A percentile compares a stretch with the other conserved stretches of the same genome.
Evolutionary conservation across 2,113 vertebrate genomes (phyloP).

Genomic region (Sarotherodon lohbergeri): DNA sequence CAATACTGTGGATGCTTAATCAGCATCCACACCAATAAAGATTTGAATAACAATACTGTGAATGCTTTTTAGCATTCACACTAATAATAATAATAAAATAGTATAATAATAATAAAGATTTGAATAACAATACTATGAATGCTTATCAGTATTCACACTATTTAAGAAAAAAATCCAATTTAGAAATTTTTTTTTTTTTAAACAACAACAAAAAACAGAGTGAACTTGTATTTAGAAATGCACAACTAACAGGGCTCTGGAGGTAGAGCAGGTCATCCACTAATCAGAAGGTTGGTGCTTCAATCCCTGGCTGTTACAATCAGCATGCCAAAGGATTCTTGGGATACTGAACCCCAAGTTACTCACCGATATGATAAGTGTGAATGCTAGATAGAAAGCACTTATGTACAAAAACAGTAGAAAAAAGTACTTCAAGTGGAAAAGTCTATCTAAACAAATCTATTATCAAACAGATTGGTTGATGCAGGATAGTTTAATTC

Average conservation of each 20-base stretch:
- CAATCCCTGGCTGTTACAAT: neutral
- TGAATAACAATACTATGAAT: no score
- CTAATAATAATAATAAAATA: no score
- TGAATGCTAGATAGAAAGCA: neutral
- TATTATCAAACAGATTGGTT: neutral
- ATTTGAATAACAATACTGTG: neutral
- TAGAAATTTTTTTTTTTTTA: neutral
- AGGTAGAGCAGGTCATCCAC: neutral
- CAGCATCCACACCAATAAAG: neutral
- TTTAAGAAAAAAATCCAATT: neutral
- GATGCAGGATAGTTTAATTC: neutral
- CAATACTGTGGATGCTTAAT: rapidly evolving
- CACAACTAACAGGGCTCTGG: neutral
- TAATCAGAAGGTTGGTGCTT: neutral
- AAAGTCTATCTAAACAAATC: neutral
- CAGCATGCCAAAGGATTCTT: neutral
- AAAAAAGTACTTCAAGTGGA: neutral
- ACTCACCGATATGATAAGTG: neutral
- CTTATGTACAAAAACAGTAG: neutral
- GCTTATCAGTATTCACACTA: neutral
- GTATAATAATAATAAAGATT: no score
- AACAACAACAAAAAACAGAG: neutral
- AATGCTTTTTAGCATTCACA: neutral
- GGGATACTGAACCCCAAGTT: neutral
- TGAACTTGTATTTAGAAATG: neutral